Conservation (phyloP, 2,888 invertebrate species). For the Platerodrilus igneus region DNA sequence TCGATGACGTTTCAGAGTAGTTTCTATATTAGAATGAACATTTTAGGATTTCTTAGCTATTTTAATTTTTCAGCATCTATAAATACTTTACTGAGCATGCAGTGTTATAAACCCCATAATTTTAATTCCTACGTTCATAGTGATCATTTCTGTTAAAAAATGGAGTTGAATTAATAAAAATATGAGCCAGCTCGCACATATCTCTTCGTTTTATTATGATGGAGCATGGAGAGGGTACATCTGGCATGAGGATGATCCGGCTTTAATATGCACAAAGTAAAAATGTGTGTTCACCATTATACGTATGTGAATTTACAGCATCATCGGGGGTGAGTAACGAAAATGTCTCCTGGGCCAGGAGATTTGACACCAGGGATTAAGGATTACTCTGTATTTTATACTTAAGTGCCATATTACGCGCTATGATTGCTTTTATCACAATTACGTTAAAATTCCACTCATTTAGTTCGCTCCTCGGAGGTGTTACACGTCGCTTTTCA, state of each 20-base stretch:
- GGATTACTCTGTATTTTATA: constrained; percentile 19
- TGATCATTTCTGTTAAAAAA: constrained; percentile 37
- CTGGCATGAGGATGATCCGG: constrained; percentile 33
- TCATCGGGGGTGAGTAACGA: constrained; percentile 22
- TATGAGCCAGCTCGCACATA: constrained; percentile 32
- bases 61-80: no score
- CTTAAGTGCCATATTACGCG: constrained; percentile 17
- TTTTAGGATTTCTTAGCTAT: no score
- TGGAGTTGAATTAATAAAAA: constrained; percentile 39
- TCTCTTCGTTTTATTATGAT: constrained; percentile 33
- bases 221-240: constrained; percentile 25
- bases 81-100: no score
- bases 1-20: no score
- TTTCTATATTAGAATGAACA: no score
- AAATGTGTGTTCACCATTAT: constrained; percentile 49
- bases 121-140: constrained; percentile 33
- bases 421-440: constrained; percentile 11
- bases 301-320: constrained; percentile 41
- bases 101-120: constrained; percentile 35
- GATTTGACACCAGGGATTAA: constrained; percentile 26
- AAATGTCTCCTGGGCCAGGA: constrained; percentile 21
- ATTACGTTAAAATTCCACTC: no score
- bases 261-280: constrained; percentile 46
- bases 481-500: no score
- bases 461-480: no score